Percentiles rank a stretch among this genome's conserved stretches.
Evolutionary conservation across 2,888 invertebrate genomes (phyloP).

Genomic region (Hoplodrina blanda): DNA sequence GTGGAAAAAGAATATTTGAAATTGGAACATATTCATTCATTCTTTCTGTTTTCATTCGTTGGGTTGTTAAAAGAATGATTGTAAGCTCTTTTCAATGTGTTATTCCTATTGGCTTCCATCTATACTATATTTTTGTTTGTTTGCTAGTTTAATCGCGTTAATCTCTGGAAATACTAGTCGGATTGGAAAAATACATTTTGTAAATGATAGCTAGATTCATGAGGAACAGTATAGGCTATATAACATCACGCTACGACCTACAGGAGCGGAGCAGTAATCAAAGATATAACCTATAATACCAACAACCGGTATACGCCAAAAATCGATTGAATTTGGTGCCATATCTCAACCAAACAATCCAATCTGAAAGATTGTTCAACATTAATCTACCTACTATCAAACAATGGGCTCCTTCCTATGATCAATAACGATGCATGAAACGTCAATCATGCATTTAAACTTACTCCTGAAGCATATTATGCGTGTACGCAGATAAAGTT

Average conservation of each 20-base stretch:
- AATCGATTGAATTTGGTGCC: background rate
- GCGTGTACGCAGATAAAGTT: conserved; percentile 61
- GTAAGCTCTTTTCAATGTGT: background rate
- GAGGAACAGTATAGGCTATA: too few relatives aligned
- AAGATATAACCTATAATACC: too few relatives aligned
- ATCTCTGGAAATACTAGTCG: too few relatives aligned
- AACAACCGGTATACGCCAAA: background rate
- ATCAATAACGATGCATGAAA: conserved; percentile 32
- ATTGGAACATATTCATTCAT: background rate
- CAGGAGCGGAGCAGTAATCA: too few relatives aligned
- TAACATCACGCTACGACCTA: too few relatives aligned
- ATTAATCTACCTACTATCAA: conserved; percentile 28
- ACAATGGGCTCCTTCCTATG: conserved; percentile 40
- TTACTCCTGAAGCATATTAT: conserved; percentile 12
- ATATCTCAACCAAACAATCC: conserved; percentile 5
- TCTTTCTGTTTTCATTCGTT: background rate
- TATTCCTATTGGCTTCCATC: too few relatives aligned
- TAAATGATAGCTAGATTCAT: too few relatives aligned
- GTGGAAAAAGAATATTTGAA: background rate
- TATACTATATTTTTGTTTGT: too few relatives aligned
- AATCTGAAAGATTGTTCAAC: conserved; percentile 20
- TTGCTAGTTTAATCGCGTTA: too few relatives aligned
- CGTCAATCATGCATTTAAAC: conserved; percentile 27
- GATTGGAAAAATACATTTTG: too few relatives aligned
- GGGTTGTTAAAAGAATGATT: background rate